These are phyloP conservation scores for Willisornis vidua DNA, from an alignment of 2,113 vertebrate genomes.

Conservation along the genomic window DNA sequence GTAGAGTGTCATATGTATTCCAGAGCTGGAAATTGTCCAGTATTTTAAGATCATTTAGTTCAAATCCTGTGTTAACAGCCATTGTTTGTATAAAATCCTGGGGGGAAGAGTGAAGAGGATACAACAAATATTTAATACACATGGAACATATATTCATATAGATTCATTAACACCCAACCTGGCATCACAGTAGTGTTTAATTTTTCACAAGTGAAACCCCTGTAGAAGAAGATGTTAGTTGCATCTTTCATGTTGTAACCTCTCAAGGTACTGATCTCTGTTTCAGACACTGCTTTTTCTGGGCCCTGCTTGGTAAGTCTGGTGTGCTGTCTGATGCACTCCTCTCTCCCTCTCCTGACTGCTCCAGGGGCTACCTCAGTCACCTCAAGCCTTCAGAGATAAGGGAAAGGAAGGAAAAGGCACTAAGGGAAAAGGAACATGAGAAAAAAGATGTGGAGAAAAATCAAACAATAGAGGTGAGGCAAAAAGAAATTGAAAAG, in stretches of 20 bases:
- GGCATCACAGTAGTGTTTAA: background rate
- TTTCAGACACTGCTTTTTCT: background rate
- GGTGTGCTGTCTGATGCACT: background rate
- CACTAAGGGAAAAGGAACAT: background rate
- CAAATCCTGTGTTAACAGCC: slow-evolving; percentile 65
- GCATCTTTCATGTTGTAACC: background rate
- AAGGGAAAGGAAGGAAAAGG: background rate
- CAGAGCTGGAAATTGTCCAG: slow-evolving; percentile 66
- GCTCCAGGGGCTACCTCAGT: background rate
- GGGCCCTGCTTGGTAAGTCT: background rate
- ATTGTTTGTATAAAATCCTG: slow-evolving; percentile 73
- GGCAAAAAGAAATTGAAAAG: background rate
- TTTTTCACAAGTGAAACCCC: background rate
- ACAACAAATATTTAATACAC: background rate
- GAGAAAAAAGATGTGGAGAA: background rate
- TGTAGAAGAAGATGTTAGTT: background rate
- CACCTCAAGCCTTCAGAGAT: background rate
- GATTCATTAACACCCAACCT: background rate
- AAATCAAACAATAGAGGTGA: background rate
- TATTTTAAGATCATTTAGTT: slow-evolving; percentile 28
- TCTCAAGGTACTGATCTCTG: background rate
- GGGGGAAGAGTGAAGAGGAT: background rate
- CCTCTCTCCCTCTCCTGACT: background rate
- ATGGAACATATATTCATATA: background rate
- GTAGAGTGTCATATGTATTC: slow-evolving; percentile 75